These are phyloP conservation scores for Karalla daura DNA, from an alignment of 2,797 vertebrate genomes.

Conservation along the genomic window DNA sequence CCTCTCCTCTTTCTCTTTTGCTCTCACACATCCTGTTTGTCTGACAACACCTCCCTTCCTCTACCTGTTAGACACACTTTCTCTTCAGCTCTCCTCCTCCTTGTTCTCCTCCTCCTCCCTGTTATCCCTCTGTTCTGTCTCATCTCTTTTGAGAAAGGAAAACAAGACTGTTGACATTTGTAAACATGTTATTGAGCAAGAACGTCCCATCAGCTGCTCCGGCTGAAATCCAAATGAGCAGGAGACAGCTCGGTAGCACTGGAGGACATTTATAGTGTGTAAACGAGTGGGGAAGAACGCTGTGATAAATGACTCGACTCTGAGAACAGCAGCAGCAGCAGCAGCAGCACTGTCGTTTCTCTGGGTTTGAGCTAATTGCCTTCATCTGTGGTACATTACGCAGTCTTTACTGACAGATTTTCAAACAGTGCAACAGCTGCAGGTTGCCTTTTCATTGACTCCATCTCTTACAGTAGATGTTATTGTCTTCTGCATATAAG, in stretches of 20 bases:
- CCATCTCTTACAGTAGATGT: not conserved
- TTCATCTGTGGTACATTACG: slow-evolving; percentile 32
- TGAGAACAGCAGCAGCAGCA: slow-evolving; percentile 49
- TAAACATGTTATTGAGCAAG: slow-evolving; percentile 42
- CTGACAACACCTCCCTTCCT: slow-evolving; percentile 13
- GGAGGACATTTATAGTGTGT: slow-evolving; percentile 56
- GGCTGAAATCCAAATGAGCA: slow-evolving; percentile 42
- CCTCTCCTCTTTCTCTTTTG: slow-evolving; percentile 14
- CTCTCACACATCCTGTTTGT: slow-evolving; percentile 42
- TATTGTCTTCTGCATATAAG: not conserved
- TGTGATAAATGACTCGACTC: slow-evolving; percentile 63
- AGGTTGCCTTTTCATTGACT: slow-evolving; percentile 9
- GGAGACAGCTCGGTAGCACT: slow-evolving; percentile 41
- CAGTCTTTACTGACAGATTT: slow-evolving; percentile 25
- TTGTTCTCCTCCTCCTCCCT: too few species aligned
- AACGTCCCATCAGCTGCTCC: slow-evolving; percentile 35
- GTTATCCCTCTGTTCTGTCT: slow-evolving; percentile 12
- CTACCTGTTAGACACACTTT: slow-evolving; percentile 14
- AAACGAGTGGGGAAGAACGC: slow-evolving; percentile 55
- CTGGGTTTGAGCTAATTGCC: slow-evolving; percentile 49
- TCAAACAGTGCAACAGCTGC: not conserved
- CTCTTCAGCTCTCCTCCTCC: not conserved
- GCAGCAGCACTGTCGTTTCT: slow-evolving; percentile 46
- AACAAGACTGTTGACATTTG: slow-evolving; percentile 56
- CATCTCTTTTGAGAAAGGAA: slow-evolving; percentile 30